Percentiles rank a stretch among this genome's conserved stretches.
phyloP scores from a whole-genome alignment of 92 coral and sea anemone species.

The Hydrozoanthus gracilis region DNA sequence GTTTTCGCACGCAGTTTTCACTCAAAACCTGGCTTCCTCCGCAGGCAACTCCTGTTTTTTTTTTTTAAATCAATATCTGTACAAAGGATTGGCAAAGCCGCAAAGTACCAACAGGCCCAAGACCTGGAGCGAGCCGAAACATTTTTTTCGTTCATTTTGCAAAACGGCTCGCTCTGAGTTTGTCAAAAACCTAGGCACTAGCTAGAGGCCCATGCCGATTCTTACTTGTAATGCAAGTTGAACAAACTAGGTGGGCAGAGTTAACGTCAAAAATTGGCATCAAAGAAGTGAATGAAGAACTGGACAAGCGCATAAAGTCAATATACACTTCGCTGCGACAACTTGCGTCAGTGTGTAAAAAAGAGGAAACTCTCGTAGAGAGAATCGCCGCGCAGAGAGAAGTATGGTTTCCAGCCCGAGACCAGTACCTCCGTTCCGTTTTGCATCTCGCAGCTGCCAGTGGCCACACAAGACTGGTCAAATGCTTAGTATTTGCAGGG shows the following conservation, averaged over 20 bases:
- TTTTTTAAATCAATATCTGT: no score
- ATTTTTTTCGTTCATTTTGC: no score
- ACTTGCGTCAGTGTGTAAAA: constrained; percentile 34
- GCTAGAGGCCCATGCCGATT: no score
- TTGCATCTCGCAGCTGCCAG: constrained; percentile 1
- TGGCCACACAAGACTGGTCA: neutral
- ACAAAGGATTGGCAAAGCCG: no score
- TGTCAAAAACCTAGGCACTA: no score
- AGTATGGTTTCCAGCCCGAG: constrained; percentile 24
- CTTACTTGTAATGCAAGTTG: neutral
- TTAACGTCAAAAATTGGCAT: constrained; percentile 27
- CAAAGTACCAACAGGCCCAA: no score
- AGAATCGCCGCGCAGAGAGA: constrained; percentile 16
- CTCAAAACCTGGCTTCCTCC: no score
- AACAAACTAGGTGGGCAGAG: neutral
- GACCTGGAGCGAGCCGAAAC: no score
- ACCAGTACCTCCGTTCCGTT: constrained; percentile 30
- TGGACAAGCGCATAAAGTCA: constrained; percentile 1
- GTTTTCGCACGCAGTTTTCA: neutral
- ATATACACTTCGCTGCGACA: constrained; percentile 18
- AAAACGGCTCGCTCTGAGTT: no score
- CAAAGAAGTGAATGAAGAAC: constrained; percentile 27
- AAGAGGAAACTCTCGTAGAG: constrained; percentile 1
- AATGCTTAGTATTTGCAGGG: neutral
- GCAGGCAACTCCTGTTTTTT: no score